These are phyloP conservation scores for Orius insidiosus DNA, from an alignment of 1,140 invertebrate genomes.

Conservation along the genomic window DNA sequence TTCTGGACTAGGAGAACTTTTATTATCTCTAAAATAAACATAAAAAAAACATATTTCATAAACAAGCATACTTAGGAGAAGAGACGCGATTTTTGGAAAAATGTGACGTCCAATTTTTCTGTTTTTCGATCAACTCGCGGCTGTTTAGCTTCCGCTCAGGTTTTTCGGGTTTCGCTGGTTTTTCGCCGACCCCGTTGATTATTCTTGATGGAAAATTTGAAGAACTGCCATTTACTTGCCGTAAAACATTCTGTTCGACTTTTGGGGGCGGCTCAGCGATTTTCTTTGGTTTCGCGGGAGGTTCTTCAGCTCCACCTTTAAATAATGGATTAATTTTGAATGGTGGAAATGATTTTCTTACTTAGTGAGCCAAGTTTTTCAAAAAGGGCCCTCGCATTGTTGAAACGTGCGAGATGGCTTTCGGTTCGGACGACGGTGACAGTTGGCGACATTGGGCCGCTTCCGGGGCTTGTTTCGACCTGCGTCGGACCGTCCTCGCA, in stretches of 20 bases:
- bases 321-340: not conserved
- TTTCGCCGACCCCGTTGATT: slow-evolving; percentile 22
- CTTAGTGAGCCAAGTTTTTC: slow-evolving; percentile 57
- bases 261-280: not conserved
- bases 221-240: slow-evolving; percentile 10
- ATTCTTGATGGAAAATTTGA: slow-evolving; percentile 22
- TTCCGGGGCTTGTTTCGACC: slow-evolving; percentile 9
- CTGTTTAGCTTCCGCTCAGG: slow-evolving; percentile 65
- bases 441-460: slow-evolving; percentile 26
- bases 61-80: slow-evolving; percentile 15
- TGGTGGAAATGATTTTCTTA: not conserved
- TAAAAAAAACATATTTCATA: not conserved
- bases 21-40: not conserved
- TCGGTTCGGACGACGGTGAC: slow-evolving; percentile 69
- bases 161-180: slow-evolving; percentile 48
- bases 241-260: slow-evolving; percentile 4
- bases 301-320: slow-evolving; percentile 3
- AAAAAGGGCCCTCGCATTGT: slow-evolving; percentile 80
- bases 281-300: slow-evolving; percentile 12
- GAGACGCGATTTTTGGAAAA: slow-evolving; percentile 53
- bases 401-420: slow-evolving; percentile 76
- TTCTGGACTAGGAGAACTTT: not conserved
- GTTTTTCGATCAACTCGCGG: slow-evolving; percentile 72
- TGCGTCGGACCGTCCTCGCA: slow-evolving; percentile 13
- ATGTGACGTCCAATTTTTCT: slow-evolving; percentile 78